Evolutionary conservation across 2,113 vertebrate species (phyloP).

Genomic region (Prietella phreatophila): DNA sequence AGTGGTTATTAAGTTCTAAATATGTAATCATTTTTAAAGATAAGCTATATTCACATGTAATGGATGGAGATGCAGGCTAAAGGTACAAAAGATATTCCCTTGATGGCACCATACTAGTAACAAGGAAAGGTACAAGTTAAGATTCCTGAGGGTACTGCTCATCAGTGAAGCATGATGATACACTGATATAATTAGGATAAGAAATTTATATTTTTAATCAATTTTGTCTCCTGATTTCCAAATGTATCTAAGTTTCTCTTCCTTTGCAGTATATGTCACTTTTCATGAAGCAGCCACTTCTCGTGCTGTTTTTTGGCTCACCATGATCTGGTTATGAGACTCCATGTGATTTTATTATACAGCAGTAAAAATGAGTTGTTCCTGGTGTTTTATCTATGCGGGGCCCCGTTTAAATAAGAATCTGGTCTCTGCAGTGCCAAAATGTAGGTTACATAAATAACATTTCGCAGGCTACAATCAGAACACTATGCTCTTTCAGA

Average conservation of each 20-base stretch:
- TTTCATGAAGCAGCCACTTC: not conserved
- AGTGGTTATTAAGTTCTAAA: not conserved
- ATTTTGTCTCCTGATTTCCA: not conserved
- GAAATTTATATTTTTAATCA: not conserved
- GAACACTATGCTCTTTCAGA: slow-evolving; percentile 23
- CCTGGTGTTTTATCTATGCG: slow-evolving; percentile 11
- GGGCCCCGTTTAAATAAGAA: slow-evolving; percentile 18
- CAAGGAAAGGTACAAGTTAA: not conserved
- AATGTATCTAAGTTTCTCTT: not conserved
- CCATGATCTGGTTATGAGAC: slow-evolving; percentile 12
- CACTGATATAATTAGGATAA: not conserved
- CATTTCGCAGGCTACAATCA: slow-evolving; percentile 17
- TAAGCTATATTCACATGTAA: not conserved
- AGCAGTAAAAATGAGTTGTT: slow-evolving; percentile 31
- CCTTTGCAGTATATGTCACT: not conserved
- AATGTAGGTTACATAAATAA: slow-evolving; percentile 32
- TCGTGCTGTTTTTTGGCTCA: slow-evolving; percentile 3
- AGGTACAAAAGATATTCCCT: not conserved
- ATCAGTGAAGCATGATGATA: too few relatives aligned
- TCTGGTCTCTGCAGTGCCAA: slow-evolving; percentile 4
- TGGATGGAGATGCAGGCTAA: not conserved
- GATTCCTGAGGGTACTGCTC: not conserved
- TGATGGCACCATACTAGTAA: not conserved
- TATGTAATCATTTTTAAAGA: not conserved
- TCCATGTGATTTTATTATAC: not conserved